These are phyloP conservation scores for Sapajus apella DNA, from an alignment of 2,113 vertebrate genomes.

Conservation along the genomic window DNA sequence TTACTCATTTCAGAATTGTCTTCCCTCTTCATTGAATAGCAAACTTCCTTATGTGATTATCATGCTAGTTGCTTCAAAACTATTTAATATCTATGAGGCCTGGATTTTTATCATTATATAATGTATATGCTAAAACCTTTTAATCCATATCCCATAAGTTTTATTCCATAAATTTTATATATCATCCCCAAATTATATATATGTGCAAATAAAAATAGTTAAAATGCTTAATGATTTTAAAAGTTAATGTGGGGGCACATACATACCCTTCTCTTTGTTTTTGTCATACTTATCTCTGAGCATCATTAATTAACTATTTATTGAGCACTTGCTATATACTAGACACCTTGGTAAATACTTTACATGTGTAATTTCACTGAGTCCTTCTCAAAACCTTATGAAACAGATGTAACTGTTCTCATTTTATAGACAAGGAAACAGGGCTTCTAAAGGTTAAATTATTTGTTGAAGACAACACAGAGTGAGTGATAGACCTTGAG, in stretches of 20 bases:
- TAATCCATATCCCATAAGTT: neutral
- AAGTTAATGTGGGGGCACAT: neutral
- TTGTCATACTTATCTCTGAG: neutral
- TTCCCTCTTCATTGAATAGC: neutral
- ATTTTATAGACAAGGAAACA: neutral
- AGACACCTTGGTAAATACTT: neutral
- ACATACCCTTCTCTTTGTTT: neutral
- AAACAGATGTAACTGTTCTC: neutral
- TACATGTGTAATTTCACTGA: neutral
- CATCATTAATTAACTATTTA: neutral
- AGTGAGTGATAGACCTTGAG: neutral
- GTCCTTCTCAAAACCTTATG: neutral
- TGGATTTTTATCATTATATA: neutral
- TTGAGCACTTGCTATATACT: neutral
- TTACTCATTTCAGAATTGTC: neutral
- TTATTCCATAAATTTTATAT: neutral
- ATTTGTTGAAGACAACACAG: neutral
- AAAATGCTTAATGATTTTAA: neutral
- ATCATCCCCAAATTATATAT: neutral
- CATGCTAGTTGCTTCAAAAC: neutral
- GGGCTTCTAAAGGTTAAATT: neutral
- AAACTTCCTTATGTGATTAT: conserved; percentile 1
- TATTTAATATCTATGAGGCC: neutral
- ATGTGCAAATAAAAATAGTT: neutral
- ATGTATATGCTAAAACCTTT: neutral